These are phyloP conservation scores for Stegodyphus mimosarum DNA, from an alignment of 1,140 invertebrate genomes.

Conservation along the genomic window DNA sequence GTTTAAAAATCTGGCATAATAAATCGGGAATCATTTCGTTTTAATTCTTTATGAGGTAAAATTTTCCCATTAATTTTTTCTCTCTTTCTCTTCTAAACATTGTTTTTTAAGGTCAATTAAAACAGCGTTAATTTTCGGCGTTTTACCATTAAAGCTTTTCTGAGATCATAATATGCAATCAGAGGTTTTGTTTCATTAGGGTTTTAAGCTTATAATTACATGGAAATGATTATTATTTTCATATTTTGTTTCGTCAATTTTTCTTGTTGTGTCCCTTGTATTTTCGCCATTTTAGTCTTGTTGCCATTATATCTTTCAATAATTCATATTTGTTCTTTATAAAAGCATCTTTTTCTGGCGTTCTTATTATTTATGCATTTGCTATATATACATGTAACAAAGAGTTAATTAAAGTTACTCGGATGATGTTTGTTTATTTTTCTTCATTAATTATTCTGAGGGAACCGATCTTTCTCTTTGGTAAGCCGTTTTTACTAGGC, in stretches of 20 bases:
- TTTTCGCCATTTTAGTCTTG: conserved; percentile 13
- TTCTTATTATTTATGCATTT: conserved; percentile 52
- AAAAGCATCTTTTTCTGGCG: background rate
- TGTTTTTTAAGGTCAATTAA: conserved; percentile 56
- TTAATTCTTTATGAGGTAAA: conserved; percentile 58
- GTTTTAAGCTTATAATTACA: conserved; percentile 58
- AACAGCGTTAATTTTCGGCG: conserved; percentile 55
- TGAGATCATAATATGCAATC: conserved; percentile 53
- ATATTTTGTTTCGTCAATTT: conserved; percentile 7
- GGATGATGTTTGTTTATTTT: conserved; percentile 22
- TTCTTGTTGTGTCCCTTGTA: background rate
- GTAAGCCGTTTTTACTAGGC: conserved; percentile 18
- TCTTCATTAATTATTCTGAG: conserved; percentile 55
- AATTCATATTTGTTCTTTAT: conserved; percentile 37
- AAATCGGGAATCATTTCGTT: conserved; percentile 51
- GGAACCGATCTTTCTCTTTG: background rate
- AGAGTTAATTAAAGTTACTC: conserved; percentile 48
- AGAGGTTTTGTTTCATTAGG: conserved; percentile 47
- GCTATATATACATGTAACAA: background rate
- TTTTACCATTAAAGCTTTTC: conserved; percentile 57
- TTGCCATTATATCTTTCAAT: conserved; percentile 2
- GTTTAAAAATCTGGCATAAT: conserved; percentile 28
- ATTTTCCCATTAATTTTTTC: conserved; percentile 19
- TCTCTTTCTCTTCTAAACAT: conserved; percentile 3
- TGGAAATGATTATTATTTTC: conserved; percentile 48